A percentile compares a stretch with the other conserved stretches of the same genome.
These are phyloP conservation scores for Pseudomyrmex dendroicus DNA, from an alignment of 1,140 invertebrate genomes.

Conservation along the genomic window DNA sequence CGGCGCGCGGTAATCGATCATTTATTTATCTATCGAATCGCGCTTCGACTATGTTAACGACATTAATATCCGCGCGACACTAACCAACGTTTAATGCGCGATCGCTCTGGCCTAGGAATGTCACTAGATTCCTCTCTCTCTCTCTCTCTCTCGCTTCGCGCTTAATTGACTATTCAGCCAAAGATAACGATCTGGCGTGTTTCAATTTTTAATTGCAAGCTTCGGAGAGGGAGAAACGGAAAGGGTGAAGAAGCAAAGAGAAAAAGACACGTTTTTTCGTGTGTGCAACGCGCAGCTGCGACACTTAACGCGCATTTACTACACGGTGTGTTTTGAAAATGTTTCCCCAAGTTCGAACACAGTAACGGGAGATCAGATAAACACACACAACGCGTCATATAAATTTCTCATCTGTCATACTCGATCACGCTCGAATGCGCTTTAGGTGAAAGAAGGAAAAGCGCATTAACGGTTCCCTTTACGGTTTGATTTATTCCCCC, in stretches of 20 bases:
- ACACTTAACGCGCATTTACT: not conserved
- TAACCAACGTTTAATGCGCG: slow-evolving; percentile 25
- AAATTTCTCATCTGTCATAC: not conserved
- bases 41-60: slow-evolving; percentile 28
- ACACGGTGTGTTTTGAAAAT: slow-evolving; percentile 21
- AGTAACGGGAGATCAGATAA: slow-evolving; percentile 32
- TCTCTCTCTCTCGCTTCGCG: not conserved
- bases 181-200: slow-evolving; percentile 31
- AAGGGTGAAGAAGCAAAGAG: no score
- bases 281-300: not conserved
- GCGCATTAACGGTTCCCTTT: slow-evolving; percentile 7
- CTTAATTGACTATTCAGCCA: slow-evolving; percentile 32
- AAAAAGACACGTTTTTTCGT: not conserved
- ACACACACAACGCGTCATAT: not conserved
- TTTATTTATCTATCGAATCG: slow-evolving; percentile 20
- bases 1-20: slow-evolving; percentile 42
- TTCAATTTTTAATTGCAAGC: slow-evolving; percentile 30
- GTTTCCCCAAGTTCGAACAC: slow-evolving; percentile 1
- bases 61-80: slow-evolving; percentile 22
- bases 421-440: slow-evolving; percentile 18
- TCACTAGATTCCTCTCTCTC: slow-evolving; percentile 5
- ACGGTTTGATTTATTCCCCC: not conserved
- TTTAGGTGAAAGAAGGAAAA: slow-evolving; percentile 42
- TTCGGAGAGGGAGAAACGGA: not conserved
- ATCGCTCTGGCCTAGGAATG: slow-evolving; percentile 29